Evolutionary conservation across 2,888 invertebrate genomes (phyloP), one percentile per base, ranked within the genome.

Genomic region (Linhomoeus sp.): DNA sequence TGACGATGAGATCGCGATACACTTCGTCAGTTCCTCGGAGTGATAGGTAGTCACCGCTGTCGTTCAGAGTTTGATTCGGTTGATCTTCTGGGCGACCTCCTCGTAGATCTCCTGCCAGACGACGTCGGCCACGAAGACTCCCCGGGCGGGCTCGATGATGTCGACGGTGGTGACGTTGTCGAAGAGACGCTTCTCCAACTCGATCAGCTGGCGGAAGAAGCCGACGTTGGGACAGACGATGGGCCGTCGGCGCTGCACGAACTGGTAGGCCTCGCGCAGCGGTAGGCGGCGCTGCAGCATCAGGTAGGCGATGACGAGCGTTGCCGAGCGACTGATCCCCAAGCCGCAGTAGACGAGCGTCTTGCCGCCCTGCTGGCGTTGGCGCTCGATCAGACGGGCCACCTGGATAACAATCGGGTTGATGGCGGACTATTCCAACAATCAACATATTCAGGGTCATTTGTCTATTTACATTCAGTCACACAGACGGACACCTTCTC

Each of bases 41-140:
- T n/a, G n/a, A n/a, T n/a, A n/a, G n/a, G n/a, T n/a, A n/a, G n/a
- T n/a, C n/a, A n/a, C n/a, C n/a, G n/a, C n/a, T n/a, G n/a, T n/a
- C n/a, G n/a, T n/a, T n/a, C n/a, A n/a, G n/a, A n/a, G n/a, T n/a
- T n/a, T n/a, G n/a, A n/a, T n/a, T n/a, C n/a, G n/a, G n/a, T n/a
- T n/a, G 26, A 44, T 9, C 37, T 46, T 46, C 19, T 36, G 29
- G 36, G 5, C 7, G 52, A 58, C 56, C 43, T 58, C 58, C 43
- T 56, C 53, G 36, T 57, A 58, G 12, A 58, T 43, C 49, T 58
- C 58, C 29, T 56, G 52, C 58, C 58, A 58, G 33, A 58, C 57
- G 22, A 58, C 57, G 49, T 58, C 58, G 7, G 58, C 55, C 41
- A 58, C 58, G 44, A 50, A 48, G 26, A 57, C 53, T 17, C 56